phyloP scores from a whole-genome alignment of 2,797 vertebrate genomes.

The Petrocephalus schoutedeni region DNA sequence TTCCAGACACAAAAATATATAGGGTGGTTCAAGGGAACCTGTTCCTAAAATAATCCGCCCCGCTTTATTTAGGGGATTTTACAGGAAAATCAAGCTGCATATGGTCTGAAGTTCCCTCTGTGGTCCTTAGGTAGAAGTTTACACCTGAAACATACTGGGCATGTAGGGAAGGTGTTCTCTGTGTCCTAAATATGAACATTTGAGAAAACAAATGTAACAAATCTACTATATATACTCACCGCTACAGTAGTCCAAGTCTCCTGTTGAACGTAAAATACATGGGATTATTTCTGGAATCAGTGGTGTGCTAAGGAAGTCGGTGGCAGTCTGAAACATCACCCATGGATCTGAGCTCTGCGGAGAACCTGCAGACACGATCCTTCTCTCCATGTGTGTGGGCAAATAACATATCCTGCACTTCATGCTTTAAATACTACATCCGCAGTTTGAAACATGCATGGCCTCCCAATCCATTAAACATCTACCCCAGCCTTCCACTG shows the following conservation, averaged over 20 bases:
- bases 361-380: not conserved
- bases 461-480: slow-evolving; percentile 38
- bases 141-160: not conserved
- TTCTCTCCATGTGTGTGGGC: not conserved
- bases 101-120: not conserved
- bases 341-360: not conserved
- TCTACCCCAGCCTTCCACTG: slow-evolving; percentile 22
- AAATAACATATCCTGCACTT: not conserved
- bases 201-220: not conserved
- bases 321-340: not conserved
- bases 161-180: not conserved
- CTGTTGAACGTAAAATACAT: not conserved
- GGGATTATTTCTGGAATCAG: not conserved
- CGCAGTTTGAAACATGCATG: slow-evolving; percentile 49
- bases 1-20: not conserved
- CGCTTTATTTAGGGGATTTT: not conserved
- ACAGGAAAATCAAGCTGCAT: not conserved
- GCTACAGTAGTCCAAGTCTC: not conserved
- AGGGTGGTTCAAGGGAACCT: not conserved
- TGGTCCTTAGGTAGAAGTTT: not conserved
- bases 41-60: not conserved
- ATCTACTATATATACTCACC: not conserved
- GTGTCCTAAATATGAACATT: not conserved
- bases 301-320: not conserved
- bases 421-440: slow-evolving; percentile 28